Conservation (phyloP, 2,797 vertebrate species). For the Syngnathus acus region DNA sequence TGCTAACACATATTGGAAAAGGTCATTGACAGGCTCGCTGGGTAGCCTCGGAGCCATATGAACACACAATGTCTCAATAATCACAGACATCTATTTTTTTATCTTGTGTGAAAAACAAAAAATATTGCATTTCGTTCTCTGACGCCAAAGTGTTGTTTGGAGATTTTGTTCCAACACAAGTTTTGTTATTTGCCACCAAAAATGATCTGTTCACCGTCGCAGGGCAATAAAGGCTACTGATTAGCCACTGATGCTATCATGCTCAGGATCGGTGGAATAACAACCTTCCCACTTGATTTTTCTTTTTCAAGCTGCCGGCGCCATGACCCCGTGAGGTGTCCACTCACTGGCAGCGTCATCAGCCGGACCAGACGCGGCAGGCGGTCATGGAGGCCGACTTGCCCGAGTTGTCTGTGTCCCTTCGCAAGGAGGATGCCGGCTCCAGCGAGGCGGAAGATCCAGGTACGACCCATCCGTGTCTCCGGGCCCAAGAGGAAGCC, state of each 20-base stretch:
- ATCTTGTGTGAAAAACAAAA: too few species aligned
- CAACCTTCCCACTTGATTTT: not conserved
- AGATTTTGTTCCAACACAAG: too few species aligned
- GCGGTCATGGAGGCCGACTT: constrained; percentile 41
- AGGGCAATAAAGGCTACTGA: not conserved
- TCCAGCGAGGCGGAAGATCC: constrained; percentile 58
- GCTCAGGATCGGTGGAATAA: not conserved
- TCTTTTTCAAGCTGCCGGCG: not conserved
- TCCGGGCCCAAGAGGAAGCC: constrained; percentile 54
- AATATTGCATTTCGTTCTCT: too few species aligned
- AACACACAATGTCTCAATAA: too few species aligned
- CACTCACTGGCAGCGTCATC: not conserved
- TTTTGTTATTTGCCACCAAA: too few species aligned
- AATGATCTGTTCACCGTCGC: too few species aligned
- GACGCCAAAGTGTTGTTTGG: too few species aligned
- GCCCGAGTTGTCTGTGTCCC: constrained; percentile 51
- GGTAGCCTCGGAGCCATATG: not conserved
- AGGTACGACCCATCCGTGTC: constrained; percentile 57
- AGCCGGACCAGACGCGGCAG: not conserved
- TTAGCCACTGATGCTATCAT: not conserved
- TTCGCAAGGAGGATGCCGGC: constrained; percentile 44
- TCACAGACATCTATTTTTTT: too few species aligned
- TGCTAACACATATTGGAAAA: not conserved
- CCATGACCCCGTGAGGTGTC: constrained; percentile 2
- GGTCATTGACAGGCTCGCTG: not conserved